These are phyloP conservation scores for Caenorhabditis japonica DNA, from an alignment of 2,888 invertebrate species.

Conservation along the genomic window DNA sequence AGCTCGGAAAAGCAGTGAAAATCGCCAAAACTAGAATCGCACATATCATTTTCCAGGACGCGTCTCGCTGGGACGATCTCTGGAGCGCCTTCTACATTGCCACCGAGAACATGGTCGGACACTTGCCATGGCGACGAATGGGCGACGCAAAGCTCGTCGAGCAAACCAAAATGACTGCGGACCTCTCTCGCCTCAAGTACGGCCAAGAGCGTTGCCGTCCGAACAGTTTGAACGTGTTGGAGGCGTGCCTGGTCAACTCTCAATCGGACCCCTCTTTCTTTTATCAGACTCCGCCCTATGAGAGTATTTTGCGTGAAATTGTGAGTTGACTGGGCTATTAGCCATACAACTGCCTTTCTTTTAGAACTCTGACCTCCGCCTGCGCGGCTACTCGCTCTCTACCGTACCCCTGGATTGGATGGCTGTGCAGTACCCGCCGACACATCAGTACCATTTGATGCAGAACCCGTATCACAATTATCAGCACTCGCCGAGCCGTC, in stretches of 20 bases:
- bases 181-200: slow-evolving; percentile 29
- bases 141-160: slow-evolving; percentile 40
- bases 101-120: slow-evolving; percentile 63
- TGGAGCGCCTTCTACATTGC: slow-evolving; percentile 69
- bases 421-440: slow-evolving; percentile 24
- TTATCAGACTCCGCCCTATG: slow-evolving; percentile 41
- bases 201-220: slow-evolving; percentile 27
- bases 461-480: slow-evolving; percentile 1
- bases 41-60: slow-evolving; percentile 54
- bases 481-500: too few species aligned
- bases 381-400: slow-evolving; percentile 14
- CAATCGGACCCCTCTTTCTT: slow-evolving; percentile 23
- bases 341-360: not conserved
- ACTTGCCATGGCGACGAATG: slow-evolving; percentile 61
- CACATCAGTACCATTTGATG: slow-evolving; percentile 16
- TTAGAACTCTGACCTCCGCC: slow-evolving; percentile 22
- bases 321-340: slow-evolving; percentile 24
- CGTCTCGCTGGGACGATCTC: slow-evolving; percentile 64
- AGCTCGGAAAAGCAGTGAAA: too few species aligned
- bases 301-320: slow-evolving; percentile 20
- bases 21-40: too few species aligned
- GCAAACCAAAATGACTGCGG: slow-evolving; percentile 17
- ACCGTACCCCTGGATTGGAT: slow-evolving; percentile 35
- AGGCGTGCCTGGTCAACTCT: slow-evolving; percentile 19
- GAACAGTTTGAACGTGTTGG: slow-evolving; percentile 12